Percentiles rank a stretch among this genome's conserved stretches.
Conservation (phyloP, 2,113 vertebrate species). For the Peromyscus leucopus region DNA sequence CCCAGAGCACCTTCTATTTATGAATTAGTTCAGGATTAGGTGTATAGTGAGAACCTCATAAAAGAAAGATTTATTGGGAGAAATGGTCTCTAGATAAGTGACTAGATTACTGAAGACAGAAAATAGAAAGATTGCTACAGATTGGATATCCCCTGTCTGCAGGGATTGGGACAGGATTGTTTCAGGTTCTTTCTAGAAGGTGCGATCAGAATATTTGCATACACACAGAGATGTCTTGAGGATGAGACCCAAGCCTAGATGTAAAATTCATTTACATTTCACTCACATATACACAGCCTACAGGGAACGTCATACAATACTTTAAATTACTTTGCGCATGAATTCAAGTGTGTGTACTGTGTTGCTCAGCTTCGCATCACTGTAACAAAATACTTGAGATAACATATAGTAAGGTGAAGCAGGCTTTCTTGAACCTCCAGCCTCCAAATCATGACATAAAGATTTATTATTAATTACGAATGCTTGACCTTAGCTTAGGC, state of each 20-base stretch:
- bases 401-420: no score
- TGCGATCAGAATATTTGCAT: neutral
- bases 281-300: neutral
- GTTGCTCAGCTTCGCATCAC: neutral
- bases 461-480: no score
- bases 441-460: no score
- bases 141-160: neutral
- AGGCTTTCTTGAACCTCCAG: no score
- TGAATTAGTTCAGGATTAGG: neutral
- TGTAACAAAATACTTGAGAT: neutral
- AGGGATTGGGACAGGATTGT: neutral
- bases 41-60: neutral
- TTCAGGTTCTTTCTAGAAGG: neutral
- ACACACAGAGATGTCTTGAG: neutral
- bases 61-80: neutral
- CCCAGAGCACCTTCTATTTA: neutral
- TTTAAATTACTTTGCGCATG: neutral
- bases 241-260: neutral
- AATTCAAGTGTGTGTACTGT: neutral
- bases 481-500: no score
- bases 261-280: neutral
- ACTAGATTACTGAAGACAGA: neutral
- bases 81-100: neutral
- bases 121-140: neutral
- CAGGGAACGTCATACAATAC: neutral